These are phyloP conservation scores for Aplysina aerophoba DNA, from an alignment of 37 sponge, comb jelly and placozoan genomes.

Conservation along the genomic window DNA sequence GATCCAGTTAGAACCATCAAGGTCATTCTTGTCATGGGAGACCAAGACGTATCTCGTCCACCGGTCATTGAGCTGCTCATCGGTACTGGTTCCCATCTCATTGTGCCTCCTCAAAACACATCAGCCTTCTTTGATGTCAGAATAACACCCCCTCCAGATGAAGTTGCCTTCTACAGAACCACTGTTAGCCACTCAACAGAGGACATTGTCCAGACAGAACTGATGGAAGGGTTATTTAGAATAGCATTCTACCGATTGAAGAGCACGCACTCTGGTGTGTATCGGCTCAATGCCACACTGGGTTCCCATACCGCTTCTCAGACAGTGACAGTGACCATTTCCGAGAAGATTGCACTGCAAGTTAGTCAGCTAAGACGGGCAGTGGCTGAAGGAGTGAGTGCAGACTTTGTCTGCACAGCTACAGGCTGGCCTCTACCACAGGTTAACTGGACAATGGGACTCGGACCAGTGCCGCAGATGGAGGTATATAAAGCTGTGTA, in stretches of 20 bases:
- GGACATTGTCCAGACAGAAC: not conserved
- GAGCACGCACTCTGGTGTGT: not conserved
- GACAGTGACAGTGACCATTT: not conserved
- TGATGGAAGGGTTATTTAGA: not conserved
- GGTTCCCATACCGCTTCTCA: too few species aligned
- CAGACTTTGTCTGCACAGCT: not conserved
- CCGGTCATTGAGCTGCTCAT: not conserved
- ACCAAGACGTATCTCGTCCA: not conserved
- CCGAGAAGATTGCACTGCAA: not conserved
- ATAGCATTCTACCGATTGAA: constrained; percentile 14
- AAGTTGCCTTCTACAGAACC: not conserved
- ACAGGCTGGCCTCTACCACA: constrained; percentile 18
- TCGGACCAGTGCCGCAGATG: not conserved
- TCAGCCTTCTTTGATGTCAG: constrained; percentile 1
- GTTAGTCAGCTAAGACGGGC: not conserved
- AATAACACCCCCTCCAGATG: constrained; percentile 1
- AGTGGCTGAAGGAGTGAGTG: constrained; percentile 5
- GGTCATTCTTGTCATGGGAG: not conserved
- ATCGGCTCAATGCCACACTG: not conserved
- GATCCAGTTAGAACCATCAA: not conserved
- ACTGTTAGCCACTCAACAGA: not conserved
- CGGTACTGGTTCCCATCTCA: not conserved
- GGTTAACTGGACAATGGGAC: not conserved
- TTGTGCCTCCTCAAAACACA: constrained; percentile 13
- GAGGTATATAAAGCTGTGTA: too few species aligned